phyloP scores from a whole-genome alignment of 2,888 invertebrate genomes.

The Adelphocoris suturalis region DNA sequence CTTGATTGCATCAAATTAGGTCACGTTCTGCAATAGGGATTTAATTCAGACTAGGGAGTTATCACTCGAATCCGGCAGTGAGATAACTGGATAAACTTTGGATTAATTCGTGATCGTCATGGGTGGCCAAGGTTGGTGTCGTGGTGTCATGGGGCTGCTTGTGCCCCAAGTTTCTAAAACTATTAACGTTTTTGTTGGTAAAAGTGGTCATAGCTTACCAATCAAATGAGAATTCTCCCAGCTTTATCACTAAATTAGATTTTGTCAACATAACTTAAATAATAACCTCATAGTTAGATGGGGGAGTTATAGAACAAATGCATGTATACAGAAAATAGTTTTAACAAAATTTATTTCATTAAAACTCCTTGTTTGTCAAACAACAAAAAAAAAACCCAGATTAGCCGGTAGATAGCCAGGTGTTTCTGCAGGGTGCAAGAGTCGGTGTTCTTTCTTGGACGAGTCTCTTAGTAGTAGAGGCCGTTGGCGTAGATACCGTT shows the following conservation, averaged over 20 bases:
- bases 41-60: too few species aligned
- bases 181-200: not conserved
- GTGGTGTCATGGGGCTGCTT: too few species aligned
- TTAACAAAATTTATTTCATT: constrained; percentile 27
- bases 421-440: not conserved
- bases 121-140: too few species aligned
- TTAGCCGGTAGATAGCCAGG: not conserved
- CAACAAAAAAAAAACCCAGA: not conserved
- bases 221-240: too few species aligned
- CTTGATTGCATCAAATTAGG: too few species aligned
- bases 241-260: not conserved
- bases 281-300: not conserved
- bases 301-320: not conserved
- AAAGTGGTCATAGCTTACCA: too few species aligned
- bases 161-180: not conserved
- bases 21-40: too few species aligned
- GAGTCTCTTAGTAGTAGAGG: constrained; percentile 42
- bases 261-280: not conserved
- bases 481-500: too few species aligned
- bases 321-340: not conserved
- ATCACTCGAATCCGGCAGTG: too few species aligned
- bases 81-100: too few species aligned
- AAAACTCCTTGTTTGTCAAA: not conserved
- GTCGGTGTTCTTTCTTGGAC: too few species aligned
- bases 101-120: too few species aligned